A percentile compares a stretch with the other conserved stretches of the same genome.
phyloP scores from a whole-genome alignment of 2,113 vertebrate genomes.

The Atrichornis clamosus region DNA sequence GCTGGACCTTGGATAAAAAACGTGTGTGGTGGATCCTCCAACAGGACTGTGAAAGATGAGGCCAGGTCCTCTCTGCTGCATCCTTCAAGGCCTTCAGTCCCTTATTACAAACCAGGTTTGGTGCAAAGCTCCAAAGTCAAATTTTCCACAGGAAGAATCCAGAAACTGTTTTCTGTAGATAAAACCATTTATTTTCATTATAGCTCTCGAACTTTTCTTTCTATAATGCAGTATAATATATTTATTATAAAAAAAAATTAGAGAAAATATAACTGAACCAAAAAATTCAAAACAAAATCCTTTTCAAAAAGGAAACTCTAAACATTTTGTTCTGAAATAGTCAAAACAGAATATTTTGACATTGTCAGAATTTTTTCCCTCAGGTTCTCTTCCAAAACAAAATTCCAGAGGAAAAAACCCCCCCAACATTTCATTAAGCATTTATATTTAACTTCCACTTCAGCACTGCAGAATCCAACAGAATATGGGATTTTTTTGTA shows the following conservation, averaged over 20 bases:
- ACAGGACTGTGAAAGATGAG: not conserved
- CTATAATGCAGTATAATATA: not conserved
- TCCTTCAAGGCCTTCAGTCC: not conserved
- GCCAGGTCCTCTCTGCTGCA: not conserved
- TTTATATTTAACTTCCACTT: slow-evolving; percentile 15
- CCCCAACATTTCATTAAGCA: not conserved
- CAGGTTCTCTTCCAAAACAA: slow-evolving; percentile 64
- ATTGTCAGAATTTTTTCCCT: slow-evolving; percentile 57
- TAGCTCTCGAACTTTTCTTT: not conserved
- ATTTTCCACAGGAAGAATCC: slow-evolving; percentile 10
- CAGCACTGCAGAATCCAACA: not conserved
- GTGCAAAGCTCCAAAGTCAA: not conserved
- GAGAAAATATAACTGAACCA: not conserved
- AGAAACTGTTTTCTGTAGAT: slow-evolving; percentile 20
- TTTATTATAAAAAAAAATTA: not conserved
- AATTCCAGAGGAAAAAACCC: slow-evolving; percentile 6
- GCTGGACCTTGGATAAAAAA: not conserved
- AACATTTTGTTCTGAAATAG: slow-evolving; percentile 55
- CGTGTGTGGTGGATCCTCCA: not conserved
- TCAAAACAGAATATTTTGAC: slow-evolving; percentile 64
- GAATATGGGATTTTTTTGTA: not conserved
- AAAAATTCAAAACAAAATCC: slow-evolving; percentile 59
- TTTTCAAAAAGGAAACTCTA: slow-evolving; percentile 12
- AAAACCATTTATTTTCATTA: not conserved
- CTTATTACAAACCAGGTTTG: not conserved